Conservation (phyloP, 2,797 vertebrate genomes). For the Eupleurogrammus muticus region DNA sequence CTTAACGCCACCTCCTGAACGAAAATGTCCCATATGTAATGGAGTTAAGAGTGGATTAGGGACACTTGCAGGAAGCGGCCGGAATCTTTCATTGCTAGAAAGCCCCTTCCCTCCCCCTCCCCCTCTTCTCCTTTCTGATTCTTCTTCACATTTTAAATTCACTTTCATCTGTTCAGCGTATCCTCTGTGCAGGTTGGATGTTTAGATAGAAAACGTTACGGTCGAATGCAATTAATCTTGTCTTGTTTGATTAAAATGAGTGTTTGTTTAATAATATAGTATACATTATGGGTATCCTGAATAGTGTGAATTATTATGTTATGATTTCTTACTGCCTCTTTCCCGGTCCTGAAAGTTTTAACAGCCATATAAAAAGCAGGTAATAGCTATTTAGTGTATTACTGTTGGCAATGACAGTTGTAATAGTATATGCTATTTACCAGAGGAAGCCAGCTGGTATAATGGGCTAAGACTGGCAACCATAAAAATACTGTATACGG, state of each 20-base stretch:
- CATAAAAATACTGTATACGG: background rate
- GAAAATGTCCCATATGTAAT: conserved; percentile 65
- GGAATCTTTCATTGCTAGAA: conserved; percentile 68
- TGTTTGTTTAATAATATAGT: background rate
- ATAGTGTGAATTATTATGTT: background rate
- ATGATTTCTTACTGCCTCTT: background rate
- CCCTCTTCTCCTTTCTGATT: conserved; percentile 29
- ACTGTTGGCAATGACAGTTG: conserved; percentile 5
- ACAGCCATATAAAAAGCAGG: conserved; percentile 17
- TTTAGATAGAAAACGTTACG: conserved; percentile 32
- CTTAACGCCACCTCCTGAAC: conserved; percentile 52
- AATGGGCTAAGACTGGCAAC: conserved; percentile 4
- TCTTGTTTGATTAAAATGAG: conserved; percentile 18
- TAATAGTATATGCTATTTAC: conserved; percentile 23
- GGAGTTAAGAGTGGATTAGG: conserved; percentile 73
- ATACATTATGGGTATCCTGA: background rate
- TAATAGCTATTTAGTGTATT: conserved; percentile 17
- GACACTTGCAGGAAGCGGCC: conserved; percentile 57
- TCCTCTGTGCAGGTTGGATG: conserved; percentile 49
- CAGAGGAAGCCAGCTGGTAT: conserved; percentile 12
- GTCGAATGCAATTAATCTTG: conserved; percentile 13
- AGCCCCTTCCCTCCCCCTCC: conserved; percentile 17
- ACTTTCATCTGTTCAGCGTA: conserved; percentile 50
- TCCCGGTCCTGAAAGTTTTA: background rate
- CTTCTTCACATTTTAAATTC: conserved; percentile 42